Evolutionary conservation across 1,140 invertebrate genomes (phyloP), one percentile per base, ranked within the genome.

Genomic region (Heterodera carotae): DNA sequence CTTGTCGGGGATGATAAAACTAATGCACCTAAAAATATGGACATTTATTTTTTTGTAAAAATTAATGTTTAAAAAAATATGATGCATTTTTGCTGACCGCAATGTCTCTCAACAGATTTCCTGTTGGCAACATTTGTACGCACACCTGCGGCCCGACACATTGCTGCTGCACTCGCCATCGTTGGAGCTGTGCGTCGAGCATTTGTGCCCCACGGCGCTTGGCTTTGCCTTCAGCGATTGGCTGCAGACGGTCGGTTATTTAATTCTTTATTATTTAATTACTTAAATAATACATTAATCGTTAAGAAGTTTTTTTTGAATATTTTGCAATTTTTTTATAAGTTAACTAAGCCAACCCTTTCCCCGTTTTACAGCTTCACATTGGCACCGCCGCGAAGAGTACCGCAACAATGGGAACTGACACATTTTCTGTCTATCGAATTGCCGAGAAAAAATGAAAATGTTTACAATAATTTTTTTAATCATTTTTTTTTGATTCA

Each of bases 161-260:
- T 2, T 82, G 27, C 29, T 80, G 18, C 18, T 80, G 29, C 79
- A 80, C 62, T 66, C 27, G 27, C 80, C 66, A 22, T 83, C 81
- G 18, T 15, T 80, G 56, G 73, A 82, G 31, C 34, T 31, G 36
- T 81, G 81, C 27, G 83, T 75, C 15, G 77, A 66, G 18, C 62
- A 80, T 67, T 39, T 80, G 5, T 56, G 48, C 2, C 48, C 48
- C 1, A 22, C 48, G 39, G 60, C 81, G 15, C 81, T 80, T 39
- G 81, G 73, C 12, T 80, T 84, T 53, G 25, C 75, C 0, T 69
- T 80, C 25, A 76, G 43, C 27, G 80, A 76, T 56, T 80, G 79
- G 79, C 12, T 82, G 53, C 79, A 80, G 48, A 31, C 36, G 80
- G 77, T 78, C 34, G 69, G 69, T 29, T n/a, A 15, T 48, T 4